These are phyloP conservation scores for Oryctes rhinoceros DNA, from an alignment of 1,140 invertebrate species.

Conservation along the genomic window DNA sequence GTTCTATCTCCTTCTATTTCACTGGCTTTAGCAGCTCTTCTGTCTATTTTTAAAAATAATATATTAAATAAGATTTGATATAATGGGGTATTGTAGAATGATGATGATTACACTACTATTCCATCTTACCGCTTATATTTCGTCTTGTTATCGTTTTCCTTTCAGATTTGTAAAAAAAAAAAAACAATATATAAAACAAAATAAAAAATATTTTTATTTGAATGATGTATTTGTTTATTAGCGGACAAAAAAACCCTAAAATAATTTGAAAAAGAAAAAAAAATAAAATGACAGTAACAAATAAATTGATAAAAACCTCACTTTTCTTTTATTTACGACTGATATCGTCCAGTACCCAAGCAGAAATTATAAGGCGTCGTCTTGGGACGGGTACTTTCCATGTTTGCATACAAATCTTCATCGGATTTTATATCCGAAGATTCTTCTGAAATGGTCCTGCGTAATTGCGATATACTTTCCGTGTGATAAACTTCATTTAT, in stretches of 20 bases:
- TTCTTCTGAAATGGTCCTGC: conserved; percentile 32
- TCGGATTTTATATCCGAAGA: conserved; percentile 37
- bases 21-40: no score
- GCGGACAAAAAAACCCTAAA: background rate
- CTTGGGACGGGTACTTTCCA: background rate
- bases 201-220: no score
- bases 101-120: no score
- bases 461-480: background rate
- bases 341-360: background rate
- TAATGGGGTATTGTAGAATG: no score
- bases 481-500: background rate
- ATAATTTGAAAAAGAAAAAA: background rate
- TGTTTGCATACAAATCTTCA: background rate
- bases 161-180: no score
- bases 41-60: no score
- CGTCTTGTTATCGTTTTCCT: no score
- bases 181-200: no score
- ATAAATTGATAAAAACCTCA: background rate
- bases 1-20: no score
- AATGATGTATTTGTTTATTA: no score
- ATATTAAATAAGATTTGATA: no score
- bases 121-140: no score
- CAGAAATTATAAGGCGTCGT: background rate
- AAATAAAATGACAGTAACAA: background rate
- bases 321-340: background rate